Percentiles rank a stretch among this genome's conserved stretches.
Evolutionary conservation across 2,888 invertebrate genomes (phyloP).

Genomic region (Drosophila dives): DNA sequence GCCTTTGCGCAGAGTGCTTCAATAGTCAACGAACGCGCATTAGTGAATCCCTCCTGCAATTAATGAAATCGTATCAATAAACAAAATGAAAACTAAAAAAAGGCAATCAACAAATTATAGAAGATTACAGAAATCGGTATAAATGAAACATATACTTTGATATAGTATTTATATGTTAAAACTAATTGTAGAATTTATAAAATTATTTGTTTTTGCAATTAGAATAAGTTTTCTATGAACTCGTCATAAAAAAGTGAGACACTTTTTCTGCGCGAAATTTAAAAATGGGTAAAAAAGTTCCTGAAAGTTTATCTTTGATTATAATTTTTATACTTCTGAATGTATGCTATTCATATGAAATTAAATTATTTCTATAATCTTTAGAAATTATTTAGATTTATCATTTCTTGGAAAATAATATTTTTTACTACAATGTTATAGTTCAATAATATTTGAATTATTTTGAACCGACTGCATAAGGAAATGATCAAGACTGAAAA

Average conservation of each 20-base stretch:
- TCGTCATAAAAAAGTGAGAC: background rate
- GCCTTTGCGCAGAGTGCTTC: slow-evolving; percentile 88
- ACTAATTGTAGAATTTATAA: background rate
- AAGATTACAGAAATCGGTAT: background rate
- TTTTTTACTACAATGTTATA: background rate
- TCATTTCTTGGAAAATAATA: background rate
- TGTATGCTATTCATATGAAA: background rate
- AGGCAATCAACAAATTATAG: background rate
- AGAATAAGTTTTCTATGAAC: background rate
- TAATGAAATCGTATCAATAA: background rate
- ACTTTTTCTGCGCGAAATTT: background rate
- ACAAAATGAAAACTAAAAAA: too few species aligned
- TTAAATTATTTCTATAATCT: background rate
- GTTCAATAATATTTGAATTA: background rate
- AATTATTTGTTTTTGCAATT: background rate
- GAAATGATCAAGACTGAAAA: background rate
- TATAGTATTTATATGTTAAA: background rate
- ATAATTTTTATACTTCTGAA: background rate
- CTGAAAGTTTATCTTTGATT: too few species aligned
- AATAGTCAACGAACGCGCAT: slow-evolving; percentile 86
- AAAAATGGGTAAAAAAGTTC: too few species aligned
- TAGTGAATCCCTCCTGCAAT: slow-evolving; percentile 86
- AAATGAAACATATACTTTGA: background rate
- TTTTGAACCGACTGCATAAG: background rate
- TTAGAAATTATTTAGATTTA: background rate